These are phyloP conservation scores for Xiphorhynchus elegans DNA, from an alignment of 2,113 vertebrate species.

Conservation along the genomic window DNA sequence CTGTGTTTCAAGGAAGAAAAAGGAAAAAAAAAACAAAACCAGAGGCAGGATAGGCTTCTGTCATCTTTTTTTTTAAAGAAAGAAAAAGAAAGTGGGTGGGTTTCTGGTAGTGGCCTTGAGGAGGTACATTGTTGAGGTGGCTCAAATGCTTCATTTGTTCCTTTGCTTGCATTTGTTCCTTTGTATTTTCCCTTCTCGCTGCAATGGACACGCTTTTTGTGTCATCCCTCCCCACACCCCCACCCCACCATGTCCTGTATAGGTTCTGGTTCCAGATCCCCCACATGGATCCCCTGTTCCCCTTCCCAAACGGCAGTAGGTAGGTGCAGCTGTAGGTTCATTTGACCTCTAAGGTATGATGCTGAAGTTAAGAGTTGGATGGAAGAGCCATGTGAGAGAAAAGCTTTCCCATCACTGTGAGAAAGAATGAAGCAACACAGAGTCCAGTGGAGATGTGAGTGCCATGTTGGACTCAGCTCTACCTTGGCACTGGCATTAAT, in stretches of 20 bases:
- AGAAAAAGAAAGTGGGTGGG: background rate
- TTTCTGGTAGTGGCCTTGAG: slow-evolving; percentile 49
- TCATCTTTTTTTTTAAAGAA: background rate
- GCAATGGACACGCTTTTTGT: background rate
- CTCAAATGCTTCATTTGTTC: slow-evolving; percentile 28
- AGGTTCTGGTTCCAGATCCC: slow-evolving; percentile 36
- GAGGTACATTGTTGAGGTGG: slow-evolving; percentile 44
- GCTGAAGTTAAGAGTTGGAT: slow-evolving; percentile 67
- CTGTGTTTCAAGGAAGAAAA: slow-evolving; percentile 4
- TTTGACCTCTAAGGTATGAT: slow-evolving; percentile 60
- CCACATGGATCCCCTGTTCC: background rate
- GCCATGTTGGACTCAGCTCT: slow-evolving; percentile 68
- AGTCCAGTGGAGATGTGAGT: slow-evolving; percentile 69
- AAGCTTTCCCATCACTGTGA: slow-evolving; percentile 61
- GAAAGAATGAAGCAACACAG: slow-evolving; percentile 66
- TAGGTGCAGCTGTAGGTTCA: slow-evolving; percentile 19
- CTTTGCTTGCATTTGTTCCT: slow-evolving; percentile 1
- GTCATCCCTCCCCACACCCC: background rate
- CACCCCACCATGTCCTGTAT: background rate
- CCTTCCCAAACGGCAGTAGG: slow-evolving; percentile 35
- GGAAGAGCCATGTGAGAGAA: slow-evolving; percentile 71
- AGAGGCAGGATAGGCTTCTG: background rate
- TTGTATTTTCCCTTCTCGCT: slow-evolving; percentile 34
- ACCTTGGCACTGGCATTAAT: slow-evolving; percentile 75
- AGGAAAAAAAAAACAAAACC: background rate